A percentile compares a stretch with the other conserved stretches of the same genome.
These are phyloP conservation scores for Drosophila ogumai DNA, from an alignment of 1,140 invertebrate genomes.

Conservation along the genomic window DNA sequence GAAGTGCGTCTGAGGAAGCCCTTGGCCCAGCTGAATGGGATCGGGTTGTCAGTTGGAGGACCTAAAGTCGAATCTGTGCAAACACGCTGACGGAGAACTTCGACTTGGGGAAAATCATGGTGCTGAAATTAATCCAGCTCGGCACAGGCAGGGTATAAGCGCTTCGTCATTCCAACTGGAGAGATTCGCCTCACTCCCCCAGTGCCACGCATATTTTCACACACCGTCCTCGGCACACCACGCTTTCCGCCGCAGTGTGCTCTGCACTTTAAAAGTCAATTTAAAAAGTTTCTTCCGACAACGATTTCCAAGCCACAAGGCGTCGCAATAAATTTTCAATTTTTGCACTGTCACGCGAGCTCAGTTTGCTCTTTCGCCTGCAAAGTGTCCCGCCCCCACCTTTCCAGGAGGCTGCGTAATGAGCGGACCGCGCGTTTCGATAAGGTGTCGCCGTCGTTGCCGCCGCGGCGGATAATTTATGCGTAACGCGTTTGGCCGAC, in stretches of 20 bases:
- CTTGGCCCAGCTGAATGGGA: neutral
- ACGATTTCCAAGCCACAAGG: constrained; percentile 59
- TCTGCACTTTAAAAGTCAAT: constrained; percentile 75
- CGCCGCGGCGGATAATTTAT: constrained; percentile 66
- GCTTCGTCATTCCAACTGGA: constrained; percentile 30
- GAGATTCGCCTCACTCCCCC: neutral
- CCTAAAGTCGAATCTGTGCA: neutral
- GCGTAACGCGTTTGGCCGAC: constrained; percentile 69
- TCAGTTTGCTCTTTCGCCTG: constrained; percentile 21
- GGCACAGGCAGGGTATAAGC: constrained; percentile 2
- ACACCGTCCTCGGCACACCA: constrained; percentile 1
- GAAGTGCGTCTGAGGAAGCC: constrained; percentile 11
- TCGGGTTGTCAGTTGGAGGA: constrained; percentile 6
- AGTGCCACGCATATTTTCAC: constrained; percentile 18
- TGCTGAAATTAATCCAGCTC: constrained; percentile 11
- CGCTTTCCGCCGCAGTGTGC: constrained; percentile 18
- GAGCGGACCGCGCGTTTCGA: constrained; percentile 61
- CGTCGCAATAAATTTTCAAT: constrained; percentile 80
- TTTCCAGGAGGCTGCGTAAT: constrained; percentile 61
- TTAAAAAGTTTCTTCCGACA: constrained; percentile 60
- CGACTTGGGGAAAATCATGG: constrained; percentile 6
- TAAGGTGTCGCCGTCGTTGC: constrained; percentile 68
- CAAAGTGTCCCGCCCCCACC: constrained; percentile 4
- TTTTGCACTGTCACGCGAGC: constrained; percentile 72
- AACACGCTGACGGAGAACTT: neutral